Base-by-base conservation (phyloP, 2,113 vertebrate species). In the Lathamus discolor region DNA sequence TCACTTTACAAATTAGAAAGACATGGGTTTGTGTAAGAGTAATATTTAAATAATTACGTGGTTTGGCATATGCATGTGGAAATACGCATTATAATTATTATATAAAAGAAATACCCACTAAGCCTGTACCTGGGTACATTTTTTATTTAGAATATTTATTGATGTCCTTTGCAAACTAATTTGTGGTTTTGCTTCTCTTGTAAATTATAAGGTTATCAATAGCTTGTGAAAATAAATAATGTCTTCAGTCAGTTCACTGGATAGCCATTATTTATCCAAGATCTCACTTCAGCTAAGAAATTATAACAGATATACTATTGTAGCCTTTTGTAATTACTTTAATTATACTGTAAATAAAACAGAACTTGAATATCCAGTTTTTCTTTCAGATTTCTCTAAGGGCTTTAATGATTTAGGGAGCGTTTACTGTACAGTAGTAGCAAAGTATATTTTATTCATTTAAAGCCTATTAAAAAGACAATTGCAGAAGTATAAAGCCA, bases 331-430 rank as follows among this genome's bases (percentile, higher is more conserved):
- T 64, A 88, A 88, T 90, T 94, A 85, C 73, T 93, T 83, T 95
- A 95, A 95, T 95, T 94, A 86, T 88, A 72, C 39, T 82, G 54
- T 92, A 92, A 96, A 78, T 91, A 94, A 92, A 96, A 82, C 37
- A 82, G 75, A 86, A 73, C n/a, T 49, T 67, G 9, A 29, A 59
- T 82, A 87, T 68, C 74, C 52, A 87, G 35, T 55, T 93, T 93
- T 94, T 83, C 44, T 94, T 64, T 94, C 76, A 57, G 62, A 77
- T 86, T 92, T 95, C 43, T 93, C 67, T 62, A 24, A 87, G 39
- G 55, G 13, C 41, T 91, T 3, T 75, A 67, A 83, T 94, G 83
- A 93, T 86, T 87, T 85, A 87, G 49, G 48, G 68, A 94, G 24
- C 16, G 86, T 87, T 82, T 51, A 57, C 43, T 64, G 13, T 73